Evolutionary conservation across 53 echinoderm and acorn worm species (phyloP), one percentile per base, ranked within the genome.

Genomic region (Echinometra lucunter): DNA sequence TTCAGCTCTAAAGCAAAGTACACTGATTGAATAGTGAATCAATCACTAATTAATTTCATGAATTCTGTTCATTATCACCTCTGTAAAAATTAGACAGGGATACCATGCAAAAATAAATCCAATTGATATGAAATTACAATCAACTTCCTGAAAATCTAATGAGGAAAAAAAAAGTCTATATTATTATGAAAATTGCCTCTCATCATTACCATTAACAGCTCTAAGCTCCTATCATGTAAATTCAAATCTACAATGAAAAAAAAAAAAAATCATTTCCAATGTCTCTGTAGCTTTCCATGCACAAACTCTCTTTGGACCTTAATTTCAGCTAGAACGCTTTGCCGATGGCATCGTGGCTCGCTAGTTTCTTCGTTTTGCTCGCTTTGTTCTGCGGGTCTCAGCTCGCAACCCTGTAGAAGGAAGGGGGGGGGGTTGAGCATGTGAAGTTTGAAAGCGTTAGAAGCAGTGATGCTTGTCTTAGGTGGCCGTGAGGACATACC

Each of bases 251-350:
- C 25, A 16, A 44, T 80, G 8, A 81, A 23, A 81, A 81, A 42
- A 81, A 81, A 42, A 42, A 81, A n/a, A n/a, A n/a, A n/a, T n/a
- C n/a, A n/a, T 42, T 81, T 49, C 28, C 0, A 27, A 49, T 13
- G 5, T 85, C 85, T 47, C 28, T 9, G 38, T 89, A 38, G 58
- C 63, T 89, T 32, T 89, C 35, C 89, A 89, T 89, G 89, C 89
- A 89, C 89, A 89, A 18, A 60, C 37, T 58, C 58, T 69, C n/a
- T 37, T 19, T 35, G 32, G 57, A 92, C 92, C 92, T 92, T 92
- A 28, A 92, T 92, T 35, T 92, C 92, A 21, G 92, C 92, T 34
- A 92, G 78, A 78, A 92, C 92, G 78, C 92, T 92, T 78, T 92
- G 92, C 57, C 92, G 92, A 74, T 92, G 92, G 57, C 92, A 37